These are phyloP conservation scores for Idaea straminata DNA, from an alignment of 2,888 invertebrate species.

Conservation along the genomic window DNA sequence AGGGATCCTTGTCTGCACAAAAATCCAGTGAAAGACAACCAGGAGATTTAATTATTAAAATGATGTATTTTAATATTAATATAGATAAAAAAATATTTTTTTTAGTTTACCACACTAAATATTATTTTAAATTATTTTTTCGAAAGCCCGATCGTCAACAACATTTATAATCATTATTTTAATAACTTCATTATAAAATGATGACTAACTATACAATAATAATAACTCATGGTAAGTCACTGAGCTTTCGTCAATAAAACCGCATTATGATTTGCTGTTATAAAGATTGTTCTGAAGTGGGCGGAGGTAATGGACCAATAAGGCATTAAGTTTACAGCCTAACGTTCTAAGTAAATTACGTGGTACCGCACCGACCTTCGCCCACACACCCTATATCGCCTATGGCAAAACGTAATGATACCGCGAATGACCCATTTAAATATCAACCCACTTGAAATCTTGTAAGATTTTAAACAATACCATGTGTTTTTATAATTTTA, in stretches of 20 bases:
- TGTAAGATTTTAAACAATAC: not conserved
- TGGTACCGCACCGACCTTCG: conserved; percentile 39
- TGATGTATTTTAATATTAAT: too few relatives aligned
- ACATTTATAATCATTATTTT: too few relatives aligned
- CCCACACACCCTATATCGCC: conserved; percentile 38
- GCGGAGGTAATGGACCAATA: conserved; percentile 39
- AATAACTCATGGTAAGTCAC: not conserved
- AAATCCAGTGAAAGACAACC: too few relatives aligned
- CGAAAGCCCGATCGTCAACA: too few relatives aligned
- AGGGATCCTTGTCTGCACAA: too few relatives aligned
- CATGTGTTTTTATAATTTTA: not conserved
- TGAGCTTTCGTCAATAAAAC: conserved; percentile 9
- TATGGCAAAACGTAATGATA: conserved; percentile 38
- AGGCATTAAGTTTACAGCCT: conserved; percentile 43
- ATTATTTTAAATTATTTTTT: too few relatives aligned
- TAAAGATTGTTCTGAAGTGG: conserved; percentile 18
- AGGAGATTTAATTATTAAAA: too few relatives aligned
- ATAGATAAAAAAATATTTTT: too few relatives aligned
- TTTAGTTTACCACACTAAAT: too few relatives aligned
- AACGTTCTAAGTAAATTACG: conserved; percentile 51
- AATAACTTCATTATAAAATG: not conserved
- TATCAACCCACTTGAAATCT: not conserved
- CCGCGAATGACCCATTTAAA: conserved; percentile 43
- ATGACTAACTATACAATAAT: not conserved
- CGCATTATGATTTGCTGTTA: conserved; percentile 2